Evolutionary conservation across 2,797 vertebrate species (phyloP), one percentile per base, ranked within the genome.

Genomic region (Nannoperca australis): DNA sequence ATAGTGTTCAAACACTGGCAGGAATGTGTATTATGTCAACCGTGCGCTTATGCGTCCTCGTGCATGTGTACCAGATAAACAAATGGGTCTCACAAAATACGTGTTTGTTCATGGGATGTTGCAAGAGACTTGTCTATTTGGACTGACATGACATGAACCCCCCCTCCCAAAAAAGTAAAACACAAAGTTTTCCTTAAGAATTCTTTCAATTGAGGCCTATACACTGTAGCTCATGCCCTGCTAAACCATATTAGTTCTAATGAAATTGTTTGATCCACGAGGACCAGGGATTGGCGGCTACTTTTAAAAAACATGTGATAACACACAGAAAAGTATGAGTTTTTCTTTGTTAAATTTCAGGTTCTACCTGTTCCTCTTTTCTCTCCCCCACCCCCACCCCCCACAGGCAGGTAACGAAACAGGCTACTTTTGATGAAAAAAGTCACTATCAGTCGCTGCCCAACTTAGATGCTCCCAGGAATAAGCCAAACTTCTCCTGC

Each of bases 401-500:
- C 36, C 36, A 64, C 90, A 99, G 98, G 2, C 95, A 97, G 90
- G 97, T 99, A 42, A 96, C 94, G 79, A 97, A 96, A 86, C 92
- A 95, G 64, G 87, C 91, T 7, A 84, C 92, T 51, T 91, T 89
- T 54, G 90, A 89, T 68, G 95, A 95, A n/a, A 95, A 78, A 34
- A 53, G 11, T 42, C 60, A 95, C 58, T 84, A 83, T 20, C 94
- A 89, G 69, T 95, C 96, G 3, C 87, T 98, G 73, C 93, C 96
- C 32, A 96, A 76, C 56, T 91, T 99, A 65, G 91, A 88, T n/a
- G 85, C 91, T 69, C 92, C 91, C 64, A 97, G 88, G 89, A 98
- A 95, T 74, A 91, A 95, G 0, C 38, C 93, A 2, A 94, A 96
- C 79, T 91, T 85, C 34, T 96, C 95, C 91, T 99, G 98, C 85